These are phyloP conservation scores for Puma concolor DNA, from an alignment of 2,113 vertebrate genomes.

Conservation along the genomic window DNA sequence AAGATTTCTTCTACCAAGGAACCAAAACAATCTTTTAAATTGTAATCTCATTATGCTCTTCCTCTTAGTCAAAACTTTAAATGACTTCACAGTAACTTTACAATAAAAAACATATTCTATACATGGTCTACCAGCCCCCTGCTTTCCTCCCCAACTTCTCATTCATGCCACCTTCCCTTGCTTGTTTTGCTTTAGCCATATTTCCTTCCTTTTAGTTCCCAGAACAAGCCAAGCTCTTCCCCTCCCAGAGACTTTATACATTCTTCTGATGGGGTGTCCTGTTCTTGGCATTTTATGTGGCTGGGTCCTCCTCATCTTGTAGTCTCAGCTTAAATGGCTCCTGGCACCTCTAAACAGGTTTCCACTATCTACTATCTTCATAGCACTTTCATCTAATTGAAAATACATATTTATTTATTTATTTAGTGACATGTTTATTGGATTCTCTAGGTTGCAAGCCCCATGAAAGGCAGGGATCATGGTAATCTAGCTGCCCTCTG, in stretches of 20 bases:
- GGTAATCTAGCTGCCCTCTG: neutral
- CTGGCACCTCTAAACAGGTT: neutral
- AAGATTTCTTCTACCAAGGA: neutral
- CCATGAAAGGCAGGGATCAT: neutral
- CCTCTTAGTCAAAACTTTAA: neutral
- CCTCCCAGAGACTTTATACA: neutral
- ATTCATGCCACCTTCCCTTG: neutral
- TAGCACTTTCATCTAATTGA: neutral
- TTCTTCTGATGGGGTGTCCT: neutral
- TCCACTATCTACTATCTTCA: neutral
- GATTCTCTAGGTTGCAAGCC: neutral
- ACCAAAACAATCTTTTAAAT: neutral
- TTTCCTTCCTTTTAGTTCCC: neutral
- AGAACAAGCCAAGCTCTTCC: neutral
- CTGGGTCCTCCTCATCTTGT: neutral
- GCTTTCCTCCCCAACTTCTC: neutral
- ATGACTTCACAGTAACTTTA: neutral
- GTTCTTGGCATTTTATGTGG: neutral
- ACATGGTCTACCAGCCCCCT: neutral
- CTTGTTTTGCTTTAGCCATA: neutral
- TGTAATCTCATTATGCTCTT: neutral
- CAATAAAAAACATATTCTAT: neutral
- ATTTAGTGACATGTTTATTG: neutral
- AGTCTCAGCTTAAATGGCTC: neutral
- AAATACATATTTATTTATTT: conserved; percentile 20